A percentile compares a stretch with the other conserved stretches of the same genome.
Evolutionary conservation across 2,888 invertebrate species (phyloP).

Genomic region (Drosophila incognita): DNA sequence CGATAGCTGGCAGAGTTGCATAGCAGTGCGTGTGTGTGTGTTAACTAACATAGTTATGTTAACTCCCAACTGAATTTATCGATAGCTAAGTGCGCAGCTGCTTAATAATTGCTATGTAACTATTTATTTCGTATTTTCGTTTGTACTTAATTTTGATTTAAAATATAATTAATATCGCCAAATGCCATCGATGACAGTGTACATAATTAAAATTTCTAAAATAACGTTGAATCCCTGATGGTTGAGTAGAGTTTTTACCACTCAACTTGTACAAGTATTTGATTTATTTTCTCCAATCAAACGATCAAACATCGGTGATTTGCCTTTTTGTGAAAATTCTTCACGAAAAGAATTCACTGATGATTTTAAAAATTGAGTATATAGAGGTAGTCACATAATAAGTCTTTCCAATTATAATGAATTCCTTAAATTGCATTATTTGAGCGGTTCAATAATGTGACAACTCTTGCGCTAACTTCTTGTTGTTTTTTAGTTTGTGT

Average conservation of each 20-base stretch:
- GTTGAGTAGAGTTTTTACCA: background rate
- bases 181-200: background rate
- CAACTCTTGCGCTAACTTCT: background rate
- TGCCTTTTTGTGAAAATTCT: background rate
- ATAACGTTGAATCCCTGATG: background rate
- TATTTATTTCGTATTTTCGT: background rate
- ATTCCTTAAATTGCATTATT: background rate
- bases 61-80: background rate
- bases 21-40: background rate
- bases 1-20: background rate
- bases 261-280: background rate
- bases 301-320: background rate
- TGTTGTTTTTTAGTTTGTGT: background rate
- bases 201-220: background rate
- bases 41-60: background rate
- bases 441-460: background rate
- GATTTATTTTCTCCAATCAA: background rate
- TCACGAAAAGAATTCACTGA: background rate
- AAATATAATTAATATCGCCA: background rate
- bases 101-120: background rate
- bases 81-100: background rate
- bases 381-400: background rate
- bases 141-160: background rate
- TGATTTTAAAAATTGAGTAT: background rate
- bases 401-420: background rate